Evolutionary conservation across 2,113 vertebrate species (phyloP).

Genomic region (Pogona vitticeps): DNA sequence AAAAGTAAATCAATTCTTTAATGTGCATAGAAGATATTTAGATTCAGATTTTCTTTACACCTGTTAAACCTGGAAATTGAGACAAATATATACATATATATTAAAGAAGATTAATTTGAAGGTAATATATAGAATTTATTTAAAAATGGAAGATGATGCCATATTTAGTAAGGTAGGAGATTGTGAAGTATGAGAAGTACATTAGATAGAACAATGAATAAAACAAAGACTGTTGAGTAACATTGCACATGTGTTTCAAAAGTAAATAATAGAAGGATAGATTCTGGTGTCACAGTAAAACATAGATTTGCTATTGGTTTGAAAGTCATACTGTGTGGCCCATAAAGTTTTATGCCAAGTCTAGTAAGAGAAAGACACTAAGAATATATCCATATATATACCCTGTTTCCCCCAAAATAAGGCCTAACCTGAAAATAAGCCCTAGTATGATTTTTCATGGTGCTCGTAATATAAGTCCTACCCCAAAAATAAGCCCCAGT

Average conservation of each 20-base stretch:
- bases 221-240: neutral
- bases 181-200: neutral
- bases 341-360: neutral
- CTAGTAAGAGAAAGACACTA: neutral
- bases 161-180: neutral
- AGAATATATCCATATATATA: too few species aligned
- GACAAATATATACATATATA: neutral
- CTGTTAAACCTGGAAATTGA: neutral
- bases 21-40: neutral
- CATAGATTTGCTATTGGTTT: neutral
- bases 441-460: too few species aligned
- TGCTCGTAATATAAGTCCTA: too few species aligned
- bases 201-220: neutral
- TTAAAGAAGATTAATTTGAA: neutral
- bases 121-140: neutral
- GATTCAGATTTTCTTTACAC: neutral
- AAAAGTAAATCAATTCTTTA: constrained; percentile 23
- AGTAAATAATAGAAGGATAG: neutral
- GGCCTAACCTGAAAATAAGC: too few species aligned
- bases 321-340: neutral
- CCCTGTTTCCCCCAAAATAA: too few species aligned
- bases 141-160: too few species aligned
- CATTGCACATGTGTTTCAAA: neutral
- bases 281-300: neutral
- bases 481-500: too few species aligned